A percentile compares a stretch with the other conserved stretches of the same genome.
Evolutionary conservation across 2,888 invertebrate genomes (phyloP).

Genomic region (Leucania comma): DNA sequence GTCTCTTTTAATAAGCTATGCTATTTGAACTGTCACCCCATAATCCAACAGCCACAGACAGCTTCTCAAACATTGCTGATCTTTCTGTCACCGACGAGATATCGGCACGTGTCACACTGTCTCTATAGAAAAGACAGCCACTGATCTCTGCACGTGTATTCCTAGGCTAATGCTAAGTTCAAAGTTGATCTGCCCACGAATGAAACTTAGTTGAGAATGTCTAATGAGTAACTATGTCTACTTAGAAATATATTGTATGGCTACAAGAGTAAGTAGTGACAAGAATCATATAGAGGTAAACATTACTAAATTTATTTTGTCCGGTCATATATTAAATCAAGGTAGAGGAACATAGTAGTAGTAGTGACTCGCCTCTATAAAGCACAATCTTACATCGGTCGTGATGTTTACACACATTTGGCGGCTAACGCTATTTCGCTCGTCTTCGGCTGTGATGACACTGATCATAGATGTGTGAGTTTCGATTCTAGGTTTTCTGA

Average conservation of each 20-base stretch:
- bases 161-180: background rate
- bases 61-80: conserved; percentile 14
- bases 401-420: too few species aligned
- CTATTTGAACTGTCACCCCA: background rate
- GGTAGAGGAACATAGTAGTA: too few species aligned
- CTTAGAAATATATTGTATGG: background rate
- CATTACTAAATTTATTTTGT: background rate
- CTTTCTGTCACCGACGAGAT: background rate
- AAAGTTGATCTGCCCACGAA: conserved; percentile 12
- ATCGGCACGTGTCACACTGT: conserved; percentile 27
- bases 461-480: too few species aligned
- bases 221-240: too few species aligned
- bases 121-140: background rate
- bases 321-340: too few species aligned
- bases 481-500: too few species aligned
- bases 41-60: background rate
- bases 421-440: too few species aligned
- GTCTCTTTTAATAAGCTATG: too few species aligned
- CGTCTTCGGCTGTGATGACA: too few species aligned
- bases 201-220: background rate
- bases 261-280: background rate
- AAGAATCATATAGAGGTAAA: too few species aligned
- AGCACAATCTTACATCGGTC: too few species aligned
- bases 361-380: too few species aligned
- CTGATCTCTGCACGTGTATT: conserved; percentile 3